A percentile compares a stretch with the other conserved stretches of the same genome.
phyloP scores from a whole-genome alignment of 2,797 vertebrate genomes.

The Chrysocyon brachyurus region DNA sequence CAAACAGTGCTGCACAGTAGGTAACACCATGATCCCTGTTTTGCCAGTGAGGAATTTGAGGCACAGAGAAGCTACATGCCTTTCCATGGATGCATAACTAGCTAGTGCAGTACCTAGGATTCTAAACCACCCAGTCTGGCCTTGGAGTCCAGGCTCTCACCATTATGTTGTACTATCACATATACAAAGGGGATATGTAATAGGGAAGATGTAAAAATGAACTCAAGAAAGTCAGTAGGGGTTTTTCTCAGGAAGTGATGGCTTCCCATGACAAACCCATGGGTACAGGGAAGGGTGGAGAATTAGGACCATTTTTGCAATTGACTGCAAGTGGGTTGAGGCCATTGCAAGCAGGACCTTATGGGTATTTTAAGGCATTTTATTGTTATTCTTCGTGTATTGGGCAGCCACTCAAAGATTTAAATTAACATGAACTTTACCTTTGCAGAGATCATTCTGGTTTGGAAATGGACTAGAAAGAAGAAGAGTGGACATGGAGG shows the following conservation, averaged over 20 bases:
- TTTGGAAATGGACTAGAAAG: not conserved
- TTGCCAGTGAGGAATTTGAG: not conserved
- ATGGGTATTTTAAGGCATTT: not conserved
- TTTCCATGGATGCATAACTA: not conserved
- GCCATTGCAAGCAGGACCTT: not conserved
- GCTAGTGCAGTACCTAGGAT: not conserved
- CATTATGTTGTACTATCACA: not conserved
- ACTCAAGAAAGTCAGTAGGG: not conserved
- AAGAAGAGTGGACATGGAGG: not conserved
- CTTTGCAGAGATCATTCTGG: constrained; percentile 3
- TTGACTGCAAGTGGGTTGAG: not conserved
- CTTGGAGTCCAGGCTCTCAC: not conserved
- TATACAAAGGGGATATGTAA: not conserved
- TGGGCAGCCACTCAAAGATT: not conserved
- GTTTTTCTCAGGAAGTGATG: not conserved
- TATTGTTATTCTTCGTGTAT: not conserved
- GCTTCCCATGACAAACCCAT: not conserved
- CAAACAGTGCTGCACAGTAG: not conserved
- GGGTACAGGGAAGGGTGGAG: not conserved
- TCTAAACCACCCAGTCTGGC: not conserved
- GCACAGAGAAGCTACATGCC: not conserved
- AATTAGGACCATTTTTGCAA: not conserved
- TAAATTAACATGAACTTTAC: not conserved
- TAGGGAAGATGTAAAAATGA: not conserved
- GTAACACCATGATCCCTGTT: not conserved